Base-by-base conservation (phyloP, 2,797 vertebrate species). In the Macroramphosus scolopax region DNA sequence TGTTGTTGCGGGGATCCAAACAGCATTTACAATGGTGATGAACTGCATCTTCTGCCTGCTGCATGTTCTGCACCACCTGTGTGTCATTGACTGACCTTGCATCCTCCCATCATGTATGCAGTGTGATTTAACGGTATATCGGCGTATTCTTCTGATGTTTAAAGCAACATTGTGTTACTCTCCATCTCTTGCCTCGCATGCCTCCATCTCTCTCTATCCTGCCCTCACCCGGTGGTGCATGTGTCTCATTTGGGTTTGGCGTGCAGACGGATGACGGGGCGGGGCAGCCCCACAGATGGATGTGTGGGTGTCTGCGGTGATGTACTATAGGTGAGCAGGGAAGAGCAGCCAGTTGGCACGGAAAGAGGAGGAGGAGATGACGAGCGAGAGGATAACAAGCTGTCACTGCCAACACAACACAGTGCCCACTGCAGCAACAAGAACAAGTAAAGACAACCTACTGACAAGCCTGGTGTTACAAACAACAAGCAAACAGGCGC, bases 301-400 rank as follows among this genome's bases (percentile, higher is more conserved):
- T 46, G 72, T 25, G 43, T 66, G 63, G 77, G 76, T 57, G 80
- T 87, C 67, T 41, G 51, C 56, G 62, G 63, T 56, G 69, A 81
- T 58, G 53, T 64, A 29, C 51, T 14, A 58, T 42, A 79, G 81
- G 75, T 78, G 71, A 69, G 58, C 37, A 0, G 63, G 20, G 54
- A 61, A 60, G 54, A 77, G 57, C 53, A 76, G 61, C 67, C 80
- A 61, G 64, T 77, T 81, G 78, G 71, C 75, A 59, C 11, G 12
- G 63, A 67, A 41, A n/a, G 57, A 69, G 35, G 71, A 70, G 66
- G 68, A 80, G 68, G 55, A 72, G 77, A 82, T 77, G 78, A 79
- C 41, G 54, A 72, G 72, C 70, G 67, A 52, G 73, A 79, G 61
- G 52, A 77, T 80, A 80, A 81, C 74, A 82, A 81, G 78, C 82